phyloP scores from a whole-genome alignment of 2,113 vertebrate genomes.

The Phyllopteryx taeniolatus region DNA sequence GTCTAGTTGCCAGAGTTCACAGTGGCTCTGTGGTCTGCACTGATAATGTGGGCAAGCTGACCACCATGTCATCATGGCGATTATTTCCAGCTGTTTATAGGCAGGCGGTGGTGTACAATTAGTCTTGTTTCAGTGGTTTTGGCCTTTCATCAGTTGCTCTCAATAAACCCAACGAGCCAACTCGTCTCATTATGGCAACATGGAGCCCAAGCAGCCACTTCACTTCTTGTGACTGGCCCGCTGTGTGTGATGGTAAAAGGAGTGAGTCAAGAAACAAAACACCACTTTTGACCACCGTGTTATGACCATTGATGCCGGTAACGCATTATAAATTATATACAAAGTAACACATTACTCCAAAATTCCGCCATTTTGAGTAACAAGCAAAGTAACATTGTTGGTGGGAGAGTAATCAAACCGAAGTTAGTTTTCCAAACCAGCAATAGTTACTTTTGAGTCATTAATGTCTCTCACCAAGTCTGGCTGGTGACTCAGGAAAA shows the following conservation, averaged over 20 bases:
- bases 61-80: conserved; percentile 20
- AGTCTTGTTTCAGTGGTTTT: conserved; percentile 20
- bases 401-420: no score
- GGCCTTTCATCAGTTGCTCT: conserved; percentile 18
- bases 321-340: no score
- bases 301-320: no score
- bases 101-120: conserved; percentile 6
- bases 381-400: no score
- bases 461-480: no score
- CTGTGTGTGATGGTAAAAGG: background rate
- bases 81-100: conserved; percentile 37
- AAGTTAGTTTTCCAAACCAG: no score
- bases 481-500: no score
- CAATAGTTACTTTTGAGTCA: no score
- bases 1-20: conserved; percentile 11
- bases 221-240: conserved; percentile 12
- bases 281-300: background rate
- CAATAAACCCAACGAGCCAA: conserved; percentile 20
- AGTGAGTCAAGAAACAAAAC: background rate
- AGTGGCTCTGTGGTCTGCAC: background rate
- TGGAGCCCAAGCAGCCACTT: conserved; percentile 9
- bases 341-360: no score
- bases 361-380: no score
- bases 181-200: conserved; percentile 36
- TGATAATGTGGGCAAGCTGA: conserved; percentile 19